Conservation (phyloP, 64 coral and sea anemone species). For the Montipora efflorescens region DNA sequence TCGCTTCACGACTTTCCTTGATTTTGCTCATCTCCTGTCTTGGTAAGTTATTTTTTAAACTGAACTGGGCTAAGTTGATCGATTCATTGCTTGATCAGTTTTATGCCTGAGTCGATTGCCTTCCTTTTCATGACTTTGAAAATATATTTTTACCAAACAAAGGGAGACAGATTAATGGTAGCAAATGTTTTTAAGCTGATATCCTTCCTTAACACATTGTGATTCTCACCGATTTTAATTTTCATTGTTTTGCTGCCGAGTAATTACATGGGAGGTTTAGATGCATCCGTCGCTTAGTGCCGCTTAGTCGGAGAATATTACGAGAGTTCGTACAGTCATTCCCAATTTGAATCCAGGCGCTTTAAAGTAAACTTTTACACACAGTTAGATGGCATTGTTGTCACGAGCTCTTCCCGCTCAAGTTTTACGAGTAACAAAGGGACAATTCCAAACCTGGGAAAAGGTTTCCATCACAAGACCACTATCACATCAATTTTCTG, state of each 20-base stretch:
- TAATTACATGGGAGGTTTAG: no score
- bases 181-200: background rate
- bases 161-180: background rate
- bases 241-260: no score
- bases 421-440: no score
- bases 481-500: no score
- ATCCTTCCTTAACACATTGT: background rate
- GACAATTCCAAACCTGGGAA: no score
- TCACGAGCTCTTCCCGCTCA: background rate
- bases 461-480: no score
- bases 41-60: background rate
- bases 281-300: no score
- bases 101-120: background rate
- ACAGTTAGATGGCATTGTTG: background rate
- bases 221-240: no score
- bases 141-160: background rate
- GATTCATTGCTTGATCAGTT: background rate
- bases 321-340: background rate
- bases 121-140: background rate
- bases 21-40: conserved; percentile 8
- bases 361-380: no score
- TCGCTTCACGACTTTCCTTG: background rate
- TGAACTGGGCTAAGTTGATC: no score
- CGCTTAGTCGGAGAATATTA: no score
- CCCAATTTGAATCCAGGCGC: background rate